A percentile compares a stretch with the other conserved stretches of the same genome.
These are phyloP conservation scores for Pachypsylla venusta DNA, from an alignment of 1,140 invertebrate species.

Conservation along the genomic window DNA sequence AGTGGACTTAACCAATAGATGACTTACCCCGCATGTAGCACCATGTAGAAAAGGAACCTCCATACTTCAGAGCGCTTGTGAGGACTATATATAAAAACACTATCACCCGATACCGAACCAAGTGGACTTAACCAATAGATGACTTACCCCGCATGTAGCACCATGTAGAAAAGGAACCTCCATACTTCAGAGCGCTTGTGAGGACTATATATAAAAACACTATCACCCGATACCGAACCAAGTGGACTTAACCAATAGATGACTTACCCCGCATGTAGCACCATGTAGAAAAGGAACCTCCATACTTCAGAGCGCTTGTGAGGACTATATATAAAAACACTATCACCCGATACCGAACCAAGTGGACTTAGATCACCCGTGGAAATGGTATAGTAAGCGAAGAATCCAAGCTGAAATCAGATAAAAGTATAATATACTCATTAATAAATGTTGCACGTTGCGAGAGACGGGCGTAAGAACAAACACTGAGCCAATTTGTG, in stretches of 20 bases:
- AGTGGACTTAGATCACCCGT: slow-evolving; percentile 67
- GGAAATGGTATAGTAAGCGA: slow-evolving; percentile 74
- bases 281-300: slow-evolving; percentile 89
- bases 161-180: slow-evolving; percentile 89
- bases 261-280: no score
- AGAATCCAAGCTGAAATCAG: slow-evolving; percentile 80
- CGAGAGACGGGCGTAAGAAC: no score
- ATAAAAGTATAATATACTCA: no score
- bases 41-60: slow-evolving; percentile 89
- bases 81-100: slow-evolving; percentile 83
- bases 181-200: slow-evolving; percentile 81
- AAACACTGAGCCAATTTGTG: no score
- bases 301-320: slow-evolving; percentile 81
- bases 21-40: no score
- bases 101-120: slow-evolving; percentile 81
- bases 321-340: slow-evolving; percentile 83
- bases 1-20: slow-evolving; percentile 72
- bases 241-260: slow-evolving; percentile 72
- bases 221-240: slow-evolving; percentile 81
- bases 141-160: no score
- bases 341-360: slow-evolving; percentile 81
- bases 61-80: slow-evolving; percentile 81
- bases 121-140: slow-evolving; percentile 72
- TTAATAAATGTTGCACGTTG: no score
- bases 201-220: slow-evolving; percentile 83